Base-by-base conservation (phyloP, 2,113 vertebrate genomes). In the Phodopus roborovskii region DNA sequence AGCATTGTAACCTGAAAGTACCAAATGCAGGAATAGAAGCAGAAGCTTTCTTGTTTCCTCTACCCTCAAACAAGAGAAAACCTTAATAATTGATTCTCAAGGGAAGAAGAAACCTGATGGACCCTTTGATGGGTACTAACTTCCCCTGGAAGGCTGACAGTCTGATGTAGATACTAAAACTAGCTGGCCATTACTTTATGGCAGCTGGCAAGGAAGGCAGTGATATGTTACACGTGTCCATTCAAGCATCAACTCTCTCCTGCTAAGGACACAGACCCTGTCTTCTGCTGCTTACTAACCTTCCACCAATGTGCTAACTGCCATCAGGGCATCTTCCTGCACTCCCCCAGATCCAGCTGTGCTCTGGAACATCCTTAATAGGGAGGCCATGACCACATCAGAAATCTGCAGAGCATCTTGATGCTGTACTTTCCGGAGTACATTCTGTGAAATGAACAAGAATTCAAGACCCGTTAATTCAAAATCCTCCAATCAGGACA, bases 331-430 rank as follows among this genome's bases (percentile, higher is more conserved):
- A 1, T 99, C 99, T 97, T 99, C 99, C 97, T 99, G 99, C 16
- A 99, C 99, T 0, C 99, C 99, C 0, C 99, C 99, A 0, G 99
- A 99, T 10, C 99, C 99, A 0, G 99, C 99, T 0, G 99, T 99
- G 99, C 99, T 99, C 98, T 99, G 99, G 95, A 99, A 99, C 99
- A 99, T 99, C 77, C 99, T 98, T 82, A 99, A 98, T 95, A 99
- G 98, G 15, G 99, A 99, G 1, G 99, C 99, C 99, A 99, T 99
- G 87, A 99, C 99, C 96, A 99, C 99, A 16, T 99, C 99, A 0
- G 99, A 99, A 97, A 99, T 99, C 98, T 99, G 99, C 97, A 99
- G 97, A 2, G 99, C 99, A 24, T 99, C 99, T 97, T 99, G 99
- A 90, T 99, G 99, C 98, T 99, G 99, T 4, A 99, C 99, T 97